phyloP scores from a whole-genome alignment of 2,888 invertebrate genomes.

The Microplitis deprimator region DNA sequence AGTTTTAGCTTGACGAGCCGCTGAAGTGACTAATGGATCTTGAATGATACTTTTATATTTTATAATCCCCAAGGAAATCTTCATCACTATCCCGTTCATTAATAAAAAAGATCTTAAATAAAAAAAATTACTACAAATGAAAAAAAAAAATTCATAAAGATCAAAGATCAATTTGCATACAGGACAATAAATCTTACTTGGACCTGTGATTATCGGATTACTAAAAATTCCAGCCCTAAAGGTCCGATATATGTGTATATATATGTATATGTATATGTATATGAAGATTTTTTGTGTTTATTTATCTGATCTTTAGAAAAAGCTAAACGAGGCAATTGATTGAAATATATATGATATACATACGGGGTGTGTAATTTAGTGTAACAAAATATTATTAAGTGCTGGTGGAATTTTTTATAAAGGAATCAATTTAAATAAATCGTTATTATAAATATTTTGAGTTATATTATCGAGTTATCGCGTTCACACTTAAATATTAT shows the following conservation, averaged over 20 bases:
- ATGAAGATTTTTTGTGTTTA: not conserved
- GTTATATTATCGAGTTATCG: conserved; percentile 39
- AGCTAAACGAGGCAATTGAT: conserved; percentile 14
- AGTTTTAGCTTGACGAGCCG: conserved; percentile 48
- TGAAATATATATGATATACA: not conserved
- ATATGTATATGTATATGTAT: conserved; percentile 2
- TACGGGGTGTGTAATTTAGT: not conserved
- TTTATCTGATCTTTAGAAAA: not conserved
- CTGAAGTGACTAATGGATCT: conserved; percentile 54
- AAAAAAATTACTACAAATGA: conserved; percentile 7
- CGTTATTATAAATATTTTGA: conserved; percentile 26
- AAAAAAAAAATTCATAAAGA: conserved; percentile 21
- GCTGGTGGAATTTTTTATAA: not conserved
- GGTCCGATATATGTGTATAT: not conserved
- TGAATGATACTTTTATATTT: conserved; percentile 45
- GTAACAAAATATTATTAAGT: conserved; percentile 1
- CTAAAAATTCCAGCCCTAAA: conserved; percentile 14
- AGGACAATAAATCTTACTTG: conserved; percentile 31
- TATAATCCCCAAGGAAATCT: conserved; percentile 5
- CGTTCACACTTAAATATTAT: conserved; percentile 40
- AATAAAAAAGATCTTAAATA: conserved; percentile 19
- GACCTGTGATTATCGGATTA: conserved; percentile 34
- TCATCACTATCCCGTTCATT: not conserved
- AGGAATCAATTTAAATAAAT: conserved; percentile 33
- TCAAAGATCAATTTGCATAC: conserved; percentile 25